Evolutionary conservation across 2,113 vertebrate species (phyloP).

Genomic region (Oriolus oriolus): DNA sequence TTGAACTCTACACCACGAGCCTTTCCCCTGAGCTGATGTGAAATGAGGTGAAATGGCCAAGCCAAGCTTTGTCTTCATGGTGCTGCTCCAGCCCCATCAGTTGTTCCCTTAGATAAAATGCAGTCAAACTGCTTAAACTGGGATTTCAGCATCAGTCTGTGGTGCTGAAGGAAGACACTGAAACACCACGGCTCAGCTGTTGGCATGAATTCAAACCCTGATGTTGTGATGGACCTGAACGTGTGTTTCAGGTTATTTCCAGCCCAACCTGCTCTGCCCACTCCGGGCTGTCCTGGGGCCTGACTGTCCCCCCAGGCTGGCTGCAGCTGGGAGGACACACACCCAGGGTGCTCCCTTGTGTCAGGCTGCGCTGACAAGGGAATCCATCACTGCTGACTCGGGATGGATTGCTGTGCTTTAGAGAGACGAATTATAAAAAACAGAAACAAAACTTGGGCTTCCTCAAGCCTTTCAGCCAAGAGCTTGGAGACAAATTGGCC

Average conservation of each 20-base stretch:
- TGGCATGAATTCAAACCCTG: rapidly evolving
- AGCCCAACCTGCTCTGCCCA: neutral
- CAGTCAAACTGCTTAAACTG: neutral
- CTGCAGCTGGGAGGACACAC: neutral
- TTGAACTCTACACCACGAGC: neutral
- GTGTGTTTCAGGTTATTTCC: neutral
- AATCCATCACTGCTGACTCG: neutral
- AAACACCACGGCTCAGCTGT: neutral
- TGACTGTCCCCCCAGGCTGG: rapidly evolving
- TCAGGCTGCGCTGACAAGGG: neutral
- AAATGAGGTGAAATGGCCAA: neutral
- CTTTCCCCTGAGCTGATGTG: neutral
- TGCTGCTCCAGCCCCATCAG: neutral
- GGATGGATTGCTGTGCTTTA: rapidly evolving
- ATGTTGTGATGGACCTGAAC: rapidly evolving
- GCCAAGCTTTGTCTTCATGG: neutral
- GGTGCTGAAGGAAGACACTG: neutral
- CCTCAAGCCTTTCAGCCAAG: neutral
- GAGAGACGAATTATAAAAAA: neutral
- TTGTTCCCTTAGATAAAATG: neutral
- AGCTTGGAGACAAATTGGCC: neutral
- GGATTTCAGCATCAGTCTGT: neutral
- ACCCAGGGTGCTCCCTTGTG: neutral
- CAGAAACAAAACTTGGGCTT: neutral
- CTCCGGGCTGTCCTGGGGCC: rapidly evolving